phyloP scores from a whole-genome alignment of 2,888 invertebrate genomes.

The Cerceris rybyensis region DNA sequence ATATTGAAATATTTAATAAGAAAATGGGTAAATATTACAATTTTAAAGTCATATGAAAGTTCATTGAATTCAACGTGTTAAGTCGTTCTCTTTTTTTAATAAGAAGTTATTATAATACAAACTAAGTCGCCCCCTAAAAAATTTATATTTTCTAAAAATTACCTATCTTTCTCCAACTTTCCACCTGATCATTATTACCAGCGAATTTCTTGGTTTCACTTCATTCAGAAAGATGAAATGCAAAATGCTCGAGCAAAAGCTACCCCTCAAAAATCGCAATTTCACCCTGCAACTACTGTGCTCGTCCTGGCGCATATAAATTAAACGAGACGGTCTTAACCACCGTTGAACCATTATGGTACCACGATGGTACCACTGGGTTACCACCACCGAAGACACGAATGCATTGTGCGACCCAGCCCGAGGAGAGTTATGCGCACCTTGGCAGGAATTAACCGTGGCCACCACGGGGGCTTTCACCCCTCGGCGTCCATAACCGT shows the following conservation, averaged over 20 bases:
- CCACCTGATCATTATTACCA: no score
- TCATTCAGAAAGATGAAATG: no score
- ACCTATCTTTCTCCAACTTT: no score
- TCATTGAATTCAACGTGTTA: no score
- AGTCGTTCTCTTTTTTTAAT: no score
- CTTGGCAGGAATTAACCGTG: slow-evolving; percentile 60
- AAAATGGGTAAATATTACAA: no score
- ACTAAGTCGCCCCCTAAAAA: no score
- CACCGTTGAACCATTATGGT: slow-evolving; percentile 20
- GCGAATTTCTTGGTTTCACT: not conserved
- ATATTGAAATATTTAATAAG: no score
- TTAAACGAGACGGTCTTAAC: slow-evolving; percentile 59
- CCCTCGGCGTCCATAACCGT: slow-evolving; percentile 13
- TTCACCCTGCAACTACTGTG: slow-evolving; percentile 2
- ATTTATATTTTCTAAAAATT: no score
- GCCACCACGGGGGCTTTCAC: slow-evolving; percentile 37
- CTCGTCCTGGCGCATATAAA: slow-evolving; percentile 53
- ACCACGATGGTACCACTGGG: slow-evolving; percentile 16
- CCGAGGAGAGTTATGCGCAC: slow-evolving; percentile 61
- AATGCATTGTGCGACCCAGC: slow-evolving; percentile 54
- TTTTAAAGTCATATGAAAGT: no score
- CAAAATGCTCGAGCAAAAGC: no score
- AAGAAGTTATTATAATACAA: no score
- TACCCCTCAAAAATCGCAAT: not conserved
- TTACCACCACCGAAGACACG: slow-evolving; percentile 1